phyloP scores from a whole-genome alignment of 2,113 vertebrate species.

The Ailuropoda melanoleuca region DNA sequence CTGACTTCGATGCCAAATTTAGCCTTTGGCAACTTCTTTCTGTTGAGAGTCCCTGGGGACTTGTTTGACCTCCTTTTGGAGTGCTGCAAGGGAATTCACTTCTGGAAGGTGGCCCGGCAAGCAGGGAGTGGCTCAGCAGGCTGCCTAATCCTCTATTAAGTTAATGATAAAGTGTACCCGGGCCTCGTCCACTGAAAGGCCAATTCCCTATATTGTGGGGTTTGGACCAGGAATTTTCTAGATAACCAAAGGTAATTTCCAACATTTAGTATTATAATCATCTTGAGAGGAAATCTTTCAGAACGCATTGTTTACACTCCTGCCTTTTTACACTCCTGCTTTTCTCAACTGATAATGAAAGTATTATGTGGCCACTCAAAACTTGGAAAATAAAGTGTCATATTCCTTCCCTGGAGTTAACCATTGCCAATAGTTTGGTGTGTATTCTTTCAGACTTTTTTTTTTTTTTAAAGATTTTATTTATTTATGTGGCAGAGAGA shows the following conservation, averaged over 20 bases:
- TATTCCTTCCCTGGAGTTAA: neutral
- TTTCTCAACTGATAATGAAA: slow-evolving; percentile 36
- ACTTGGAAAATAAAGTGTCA: neutral
- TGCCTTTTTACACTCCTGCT: slow-evolving; percentile 1
- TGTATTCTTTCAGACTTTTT: neutral
- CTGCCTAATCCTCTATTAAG: slow-evolving; percentile 66
- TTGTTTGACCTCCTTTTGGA: slow-evolving; percentile 78
- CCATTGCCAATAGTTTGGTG: neutral
- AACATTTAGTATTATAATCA: slow-evolving; percentile 42
- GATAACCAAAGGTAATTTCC: slow-evolving; percentile 38
- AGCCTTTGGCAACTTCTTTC: slow-evolving; percentile 72
- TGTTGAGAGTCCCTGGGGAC: slow-evolving; percentile 63
- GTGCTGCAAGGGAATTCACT: slow-evolving; percentile 76
- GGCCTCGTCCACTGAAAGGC: slow-evolving; percentile 9
- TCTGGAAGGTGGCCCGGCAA: slow-evolving; percentile 59
- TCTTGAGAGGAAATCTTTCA: slow-evolving; percentile 32
- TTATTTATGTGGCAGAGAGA: no score
- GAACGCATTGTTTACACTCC: neutral
- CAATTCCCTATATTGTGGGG: neutral
- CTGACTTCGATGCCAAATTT: slow-evolving; percentile 69
- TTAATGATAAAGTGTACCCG: slow-evolving; percentile 53
- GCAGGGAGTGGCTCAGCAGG: slow-evolving; percentile 54
- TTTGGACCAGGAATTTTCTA: slow-evolving; percentile 45
- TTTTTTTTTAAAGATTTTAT: no score
- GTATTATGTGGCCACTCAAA: neutral